Base-by-base conservation (phyloP, 2,113 vertebrate genomes). In the Hiodon alosoides region DNA sequence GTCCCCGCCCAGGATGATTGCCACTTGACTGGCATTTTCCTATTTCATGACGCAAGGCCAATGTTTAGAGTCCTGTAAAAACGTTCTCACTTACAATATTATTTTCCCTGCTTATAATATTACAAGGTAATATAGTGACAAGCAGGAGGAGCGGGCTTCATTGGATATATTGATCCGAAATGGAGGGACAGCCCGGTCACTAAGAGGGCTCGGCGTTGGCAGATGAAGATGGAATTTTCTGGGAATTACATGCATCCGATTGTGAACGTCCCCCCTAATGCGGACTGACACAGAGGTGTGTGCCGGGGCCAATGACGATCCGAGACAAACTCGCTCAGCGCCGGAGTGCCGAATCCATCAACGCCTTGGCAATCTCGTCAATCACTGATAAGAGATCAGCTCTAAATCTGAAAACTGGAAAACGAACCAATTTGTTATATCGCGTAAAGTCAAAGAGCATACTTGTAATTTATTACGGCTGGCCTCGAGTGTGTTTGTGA, bases 11-110 rank as follows among this genome's bases (percentile, higher is more conserved):
- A 72, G 85, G 85, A 87, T 89, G 89, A 90, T 89, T 90, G 87
- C 85, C 86, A 90, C 90, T 83, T 90, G 91, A 93, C 89, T 90
- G 87, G 88, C 90, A 90, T 86, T 84, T 31, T 85, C 87, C 88
- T 85, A 85, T 90, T 84, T 83, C 65, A 61, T 60, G 16, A 62
- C 60, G 17, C 71, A 65, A 46, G 51, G 13, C 7, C 57, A 61
- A 69, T 47, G 55, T 76, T 76, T 59, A 69, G 50, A 31, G 60
- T 66, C 48, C 67, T 59, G n/a, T 76, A 69, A 76, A 76, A 76
- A 60, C 14, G 31, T 73, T 57, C 13, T 59, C 55, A 60, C 50
- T 69, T 69, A 61, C 6, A 47, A 16, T 57, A 14, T 55, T 53
- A 16, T 58, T 16, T 16, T 46, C 51, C 54, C 3, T 59, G 13